Evolutionary conservation across 2,888 invertebrate species (phyloP).

Genomic region (Opisthograptis luteolata): DNA sequence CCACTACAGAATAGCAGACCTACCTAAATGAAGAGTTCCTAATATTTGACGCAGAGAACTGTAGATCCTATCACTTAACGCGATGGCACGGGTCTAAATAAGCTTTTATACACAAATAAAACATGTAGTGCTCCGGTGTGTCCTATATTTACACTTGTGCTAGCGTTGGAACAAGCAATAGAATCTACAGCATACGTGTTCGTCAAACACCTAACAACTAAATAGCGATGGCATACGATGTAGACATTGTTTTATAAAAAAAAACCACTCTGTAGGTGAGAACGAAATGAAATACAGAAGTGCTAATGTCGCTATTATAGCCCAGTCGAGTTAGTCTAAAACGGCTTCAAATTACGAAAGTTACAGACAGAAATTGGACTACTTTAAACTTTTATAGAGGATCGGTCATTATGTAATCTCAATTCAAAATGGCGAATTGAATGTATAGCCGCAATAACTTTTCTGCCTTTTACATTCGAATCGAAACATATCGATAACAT

Average conservation of each 20-base stretch:
- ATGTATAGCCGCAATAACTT: too few relatives aligned
- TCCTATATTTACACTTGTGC: conserved; percentile 53
- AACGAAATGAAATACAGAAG: conserved; percentile 1
- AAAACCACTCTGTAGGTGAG: conserved; percentile 5
- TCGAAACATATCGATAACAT: too few relatives aligned
- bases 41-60: conserved; percentile 33
- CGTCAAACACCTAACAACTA: conserved; percentile 30
- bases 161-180: conserved; percentile 56
- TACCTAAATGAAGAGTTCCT: conserved; percentile 18
- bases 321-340: too few relatives aligned
- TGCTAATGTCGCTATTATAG: conserved; percentile 1
- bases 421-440: too few relatives aligned
- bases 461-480: too few relatives aligned
- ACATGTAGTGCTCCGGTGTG: conserved; percentile 38
- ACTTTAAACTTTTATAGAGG: too few relatives aligned
- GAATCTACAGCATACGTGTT: conserved; percentile 62
- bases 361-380: too few relatives aligned
- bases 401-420: too few relatives aligned
- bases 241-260: background rate
- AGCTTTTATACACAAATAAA: conserved; percentile 28
- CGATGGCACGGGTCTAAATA: conserved; percentile 28
- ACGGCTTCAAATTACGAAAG: too few relatives aligned
- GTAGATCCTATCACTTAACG: conserved; percentile 60
- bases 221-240: conserved; percentile 18
- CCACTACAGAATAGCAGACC: background rate